These are phyloP conservation scores for Bilobella aurantiaca DNA, from an alignment of 1,140 invertebrate species.

Conservation along the genomic window DNA sequence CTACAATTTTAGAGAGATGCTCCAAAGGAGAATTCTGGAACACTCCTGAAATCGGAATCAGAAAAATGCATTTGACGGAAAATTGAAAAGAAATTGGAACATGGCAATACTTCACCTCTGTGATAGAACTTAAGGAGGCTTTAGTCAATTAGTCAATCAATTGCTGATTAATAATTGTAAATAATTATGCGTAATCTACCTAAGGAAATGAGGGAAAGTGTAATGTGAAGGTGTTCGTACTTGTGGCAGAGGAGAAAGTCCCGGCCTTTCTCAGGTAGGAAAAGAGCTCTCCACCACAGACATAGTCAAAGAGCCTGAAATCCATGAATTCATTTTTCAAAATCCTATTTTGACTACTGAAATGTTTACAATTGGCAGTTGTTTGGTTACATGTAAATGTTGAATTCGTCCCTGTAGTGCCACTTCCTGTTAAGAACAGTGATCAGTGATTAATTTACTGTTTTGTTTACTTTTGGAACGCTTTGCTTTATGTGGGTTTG, in stretches of 20 bases:
- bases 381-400: conserved; percentile 89
- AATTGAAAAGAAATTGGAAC: no score
- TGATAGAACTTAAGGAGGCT: no score
- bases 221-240: conserved; percentile 40
- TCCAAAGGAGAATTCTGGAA: no score
- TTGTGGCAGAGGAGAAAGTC: conserved; percentile 70
- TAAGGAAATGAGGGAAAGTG: not conserved
- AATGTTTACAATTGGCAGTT: no score
- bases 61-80: no score
- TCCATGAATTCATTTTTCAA: no score
- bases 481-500: not conserved
- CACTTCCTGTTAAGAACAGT: conserved; percentile 57
- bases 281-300: conserved; percentile 88
- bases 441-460: no score
- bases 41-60: no score
- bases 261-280: conserved; percentile 85
- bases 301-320: conserved; percentile 86
- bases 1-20: no score
- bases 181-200: not conserved
- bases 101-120: not conserved
- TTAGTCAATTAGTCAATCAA: no score
- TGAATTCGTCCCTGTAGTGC: conserved; percentile 75
- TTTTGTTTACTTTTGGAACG: not conserved
- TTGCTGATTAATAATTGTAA: no score
- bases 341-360: no score